Percentiles rank a stretch among this genome's conserved stretches.
Conservation (phyloP, 2,113 vertebrate species). For the Suricata suricatta region DNA sequence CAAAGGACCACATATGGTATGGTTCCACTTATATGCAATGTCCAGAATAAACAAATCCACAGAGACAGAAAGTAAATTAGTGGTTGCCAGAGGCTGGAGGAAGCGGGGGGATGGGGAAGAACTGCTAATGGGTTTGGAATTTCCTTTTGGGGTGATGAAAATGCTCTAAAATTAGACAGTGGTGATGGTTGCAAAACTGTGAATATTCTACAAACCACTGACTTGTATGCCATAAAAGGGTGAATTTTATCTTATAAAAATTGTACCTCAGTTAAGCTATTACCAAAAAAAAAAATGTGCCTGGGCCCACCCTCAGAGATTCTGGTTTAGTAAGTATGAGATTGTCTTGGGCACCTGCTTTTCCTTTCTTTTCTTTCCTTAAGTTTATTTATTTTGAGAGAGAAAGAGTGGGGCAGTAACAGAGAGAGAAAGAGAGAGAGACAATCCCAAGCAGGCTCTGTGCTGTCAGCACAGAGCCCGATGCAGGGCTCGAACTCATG, state of each 20-base stretch:
- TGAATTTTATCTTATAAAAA: background rate
- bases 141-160: constrained; percentile 25
- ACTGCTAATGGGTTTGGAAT: background rate
- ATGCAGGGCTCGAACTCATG: too few species aligned
- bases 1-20: background rate
- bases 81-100: background rate
- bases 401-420: too few species aligned
- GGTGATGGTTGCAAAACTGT: background rate
- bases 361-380: too few species aligned
- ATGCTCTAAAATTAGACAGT: constrained; percentile 18
- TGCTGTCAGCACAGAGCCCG: too few species aligned
- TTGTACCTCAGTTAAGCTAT: background rate
- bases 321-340: background rate
- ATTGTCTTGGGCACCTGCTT: background rate
- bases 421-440: too few species aligned
- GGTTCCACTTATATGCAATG: background rate
- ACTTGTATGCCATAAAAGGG: background rate
- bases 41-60: background rate
- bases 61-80: background rate
- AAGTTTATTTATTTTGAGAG: too few species aligned
- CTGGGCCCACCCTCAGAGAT: background rate
- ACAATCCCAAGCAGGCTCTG: too few species aligned
- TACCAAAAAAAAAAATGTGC: background rate
- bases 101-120: background rate
- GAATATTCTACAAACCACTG: background rate